phyloP scores from a whole-genome alignment of 2,888 invertebrate genomes.

The Stenotaenia linearis region DNA sequence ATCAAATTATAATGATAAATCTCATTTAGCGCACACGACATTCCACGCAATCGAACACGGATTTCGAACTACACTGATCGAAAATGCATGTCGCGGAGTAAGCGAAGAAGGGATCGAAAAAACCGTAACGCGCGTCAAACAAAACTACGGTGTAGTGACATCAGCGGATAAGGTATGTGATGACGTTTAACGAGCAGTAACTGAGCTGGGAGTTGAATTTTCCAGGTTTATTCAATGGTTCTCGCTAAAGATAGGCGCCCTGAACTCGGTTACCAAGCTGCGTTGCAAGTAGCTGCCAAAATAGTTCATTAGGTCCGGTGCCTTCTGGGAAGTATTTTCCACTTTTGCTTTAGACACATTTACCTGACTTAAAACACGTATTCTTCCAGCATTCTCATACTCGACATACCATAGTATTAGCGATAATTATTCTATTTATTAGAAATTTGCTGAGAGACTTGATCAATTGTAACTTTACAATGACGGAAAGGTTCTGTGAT shows the following conservation, averaged over 20 bases:
- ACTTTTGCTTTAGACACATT: slow-evolving; percentile 13
- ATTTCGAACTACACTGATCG: slow-evolving; percentile 79
- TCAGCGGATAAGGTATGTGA: slow-evolving; percentile 62
- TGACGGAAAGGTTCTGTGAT: slow-evolving; percentile 1
- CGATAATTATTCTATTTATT: background rate
- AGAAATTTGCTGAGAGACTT: background rate
- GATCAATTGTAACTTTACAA: background rate
- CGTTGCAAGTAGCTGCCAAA: slow-evolving; percentile 51
- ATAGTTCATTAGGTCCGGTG: background rate
- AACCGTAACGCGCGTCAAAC: slow-evolving; percentile 68
- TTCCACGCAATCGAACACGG: slow-evolving; percentile 84
- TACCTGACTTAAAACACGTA: slow-evolving; percentile 21
- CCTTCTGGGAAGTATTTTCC: background rate
- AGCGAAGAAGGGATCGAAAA: slow-evolving; percentile 75
- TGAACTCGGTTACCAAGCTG: slow-evolving; percentile 80
- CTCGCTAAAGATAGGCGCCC: slow-evolving; percentile 79
- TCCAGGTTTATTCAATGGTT: slow-evolving; percentile 75
- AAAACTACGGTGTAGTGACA: slow-evolving; percentile 73
- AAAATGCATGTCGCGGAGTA: slow-evolving; percentile 87
- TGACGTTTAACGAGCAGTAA: background rate
- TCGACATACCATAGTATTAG: background rate
- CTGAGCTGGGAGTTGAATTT: background rate
- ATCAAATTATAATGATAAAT: background rate
- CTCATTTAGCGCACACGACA: slow-evolving; percentile 56
- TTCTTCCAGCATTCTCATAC: slow-evolving; percentile 19